Conservation (phyloP, 2,888 invertebrate genomes). For the Junonia oenone region DNA sequence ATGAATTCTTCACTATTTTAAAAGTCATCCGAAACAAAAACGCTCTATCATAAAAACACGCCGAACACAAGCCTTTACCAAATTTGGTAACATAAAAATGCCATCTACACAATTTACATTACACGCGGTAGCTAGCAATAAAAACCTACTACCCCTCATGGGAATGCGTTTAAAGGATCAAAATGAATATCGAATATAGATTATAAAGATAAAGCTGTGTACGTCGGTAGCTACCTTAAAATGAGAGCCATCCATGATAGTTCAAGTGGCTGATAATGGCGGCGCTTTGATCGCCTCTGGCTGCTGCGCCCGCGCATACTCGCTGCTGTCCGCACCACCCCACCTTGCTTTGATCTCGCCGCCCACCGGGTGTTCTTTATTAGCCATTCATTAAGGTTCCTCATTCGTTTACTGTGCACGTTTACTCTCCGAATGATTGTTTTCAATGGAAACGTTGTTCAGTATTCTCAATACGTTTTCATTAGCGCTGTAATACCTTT, state of each 20-base stretch:
- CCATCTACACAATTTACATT: background rate
- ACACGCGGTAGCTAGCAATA: constrained; percentile 14
- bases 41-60: background rate
- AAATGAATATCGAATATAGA: constrained; percentile 28
- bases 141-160: constrained; percentile 13
- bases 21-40: background rate
- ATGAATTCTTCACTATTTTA: too few relatives aligned
- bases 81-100: constrained; percentile 3
- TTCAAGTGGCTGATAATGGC: constrained; percentile 63
- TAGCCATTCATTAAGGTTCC: constrained; percentile 61
- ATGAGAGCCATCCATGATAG: constrained; percentile 53
- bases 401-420: constrained; percentile 31
- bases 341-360: constrained; percentile 58
- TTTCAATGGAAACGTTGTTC: constrained; percentile 19
- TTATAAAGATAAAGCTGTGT: constrained; percentile 40
- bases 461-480: constrained; percentile 11
- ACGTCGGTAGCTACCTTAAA: constrained; percentile 61
- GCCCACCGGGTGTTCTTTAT: constrained; percentile 55
- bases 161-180: constrained; percentile 21
- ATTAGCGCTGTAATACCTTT: constrained; percentile 11
- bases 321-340: constrained; percentile 23
- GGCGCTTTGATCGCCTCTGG: constrained; percentile 56
- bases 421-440: constrained; percentile 24
- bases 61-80: background rate
- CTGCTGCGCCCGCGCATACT: constrained; percentile 37